A percentile compares a stretch with the other conserved stretches of the same genome.
Evolutionary conservation across 2,797 vertebrate genomes (phyloP).

Genomic region (Sternotherus odoratus): DNA sequence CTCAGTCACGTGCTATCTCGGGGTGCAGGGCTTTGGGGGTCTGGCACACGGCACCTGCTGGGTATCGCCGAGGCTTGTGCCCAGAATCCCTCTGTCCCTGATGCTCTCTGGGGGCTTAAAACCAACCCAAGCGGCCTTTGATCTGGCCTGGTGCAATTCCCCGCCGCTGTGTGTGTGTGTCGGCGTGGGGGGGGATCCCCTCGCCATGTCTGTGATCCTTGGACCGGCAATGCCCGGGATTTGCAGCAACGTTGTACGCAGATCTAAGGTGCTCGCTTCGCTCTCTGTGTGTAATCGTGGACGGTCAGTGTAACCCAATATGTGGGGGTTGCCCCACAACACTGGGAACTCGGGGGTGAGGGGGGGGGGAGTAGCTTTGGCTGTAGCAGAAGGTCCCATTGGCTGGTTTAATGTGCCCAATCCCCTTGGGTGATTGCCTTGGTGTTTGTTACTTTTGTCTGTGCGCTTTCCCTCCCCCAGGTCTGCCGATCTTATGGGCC

Average conservation of each 20-base stretch:
- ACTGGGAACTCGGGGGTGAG: background rate
- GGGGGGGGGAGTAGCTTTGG: background rate
- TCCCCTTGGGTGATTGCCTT: background rate
- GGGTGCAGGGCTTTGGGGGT: background rate
- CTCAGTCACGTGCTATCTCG: background rate
- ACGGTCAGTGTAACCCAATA: background rate
- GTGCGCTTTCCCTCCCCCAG: background rate
- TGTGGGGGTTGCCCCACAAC: background rate
- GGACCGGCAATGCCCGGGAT: background rate
- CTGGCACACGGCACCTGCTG: background rate
- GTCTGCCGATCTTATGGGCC: background rate
- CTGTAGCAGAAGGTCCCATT: background rate
- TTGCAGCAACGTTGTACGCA: background rate
- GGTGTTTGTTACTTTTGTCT: background rate
- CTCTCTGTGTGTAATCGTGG: slow-evolving; percentile 33
- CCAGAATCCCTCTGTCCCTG: background rate
- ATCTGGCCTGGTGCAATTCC: background rate
- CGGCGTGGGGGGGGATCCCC: background rate
- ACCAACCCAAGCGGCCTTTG: background rate
- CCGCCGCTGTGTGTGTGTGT: too few relatives aligned
- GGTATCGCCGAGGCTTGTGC: background rate
- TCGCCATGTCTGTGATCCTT: background rate
- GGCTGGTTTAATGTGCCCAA: background rate
- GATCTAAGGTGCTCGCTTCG: slow-evolving; percentile 58
- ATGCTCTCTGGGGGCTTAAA: background rate